Evolutionary conservation across 1,140 invertebrate species (phyloP).

Genomic region (Pygmarrhopalites habei): DNA sequence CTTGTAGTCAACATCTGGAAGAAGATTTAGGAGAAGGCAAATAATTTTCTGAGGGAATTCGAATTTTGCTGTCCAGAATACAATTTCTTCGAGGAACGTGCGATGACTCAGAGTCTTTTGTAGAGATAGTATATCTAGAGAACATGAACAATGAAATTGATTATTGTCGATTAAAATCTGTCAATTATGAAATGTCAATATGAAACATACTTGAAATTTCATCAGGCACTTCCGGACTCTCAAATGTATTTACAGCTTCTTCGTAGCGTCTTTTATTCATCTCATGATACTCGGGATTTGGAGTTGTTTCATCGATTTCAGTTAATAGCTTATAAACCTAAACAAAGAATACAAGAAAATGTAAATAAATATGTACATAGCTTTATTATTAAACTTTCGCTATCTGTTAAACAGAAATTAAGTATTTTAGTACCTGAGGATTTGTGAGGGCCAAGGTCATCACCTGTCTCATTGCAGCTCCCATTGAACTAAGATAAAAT

Average conservation of each 20-base stretch:
- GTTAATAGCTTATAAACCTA: conserved; percentile 46
- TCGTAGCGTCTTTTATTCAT: conserved; percentile 69
- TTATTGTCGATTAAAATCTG: too few relatives aligned
- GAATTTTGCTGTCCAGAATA: conserved; percentile 96
- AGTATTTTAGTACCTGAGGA: conserved; percentile 63
- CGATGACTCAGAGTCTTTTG: conserved; percentile 70
- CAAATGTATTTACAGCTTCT: conserved; percentile 66
- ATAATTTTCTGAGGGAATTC: conserved; percentile 96
- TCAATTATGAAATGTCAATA: too few relatives aligned
- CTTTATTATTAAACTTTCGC: too few relatives aligned
- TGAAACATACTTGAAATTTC: conserved; percentile 66
- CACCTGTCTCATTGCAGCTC: conserved; percentile 83
- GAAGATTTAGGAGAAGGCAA: conserved; percentile 88
- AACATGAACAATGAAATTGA: too few relatives aligned
- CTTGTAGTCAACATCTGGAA: conserved; percentile 92
- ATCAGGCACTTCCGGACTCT: conserved; percentile 71
- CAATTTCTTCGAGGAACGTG: conserved; percentile 87
- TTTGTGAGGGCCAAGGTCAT: conserved; percentile 85
- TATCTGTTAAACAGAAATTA: too few relatives aligned
- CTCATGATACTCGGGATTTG: conserved; percentile 46
- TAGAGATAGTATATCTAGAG: conserved; percentile 66
- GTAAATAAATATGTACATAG: neutral
- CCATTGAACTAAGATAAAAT: conserved; percentile 88
- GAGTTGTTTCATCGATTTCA: conserved; percentile 44
- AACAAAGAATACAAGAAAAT: conserved; percentile 2